A percentile compares a stretch with the other conserved stretches of the same genome.
phyloP scores from a whole-genome alignment of 2,888 invertebrate species.

The Julus scandinavius region DNA sequence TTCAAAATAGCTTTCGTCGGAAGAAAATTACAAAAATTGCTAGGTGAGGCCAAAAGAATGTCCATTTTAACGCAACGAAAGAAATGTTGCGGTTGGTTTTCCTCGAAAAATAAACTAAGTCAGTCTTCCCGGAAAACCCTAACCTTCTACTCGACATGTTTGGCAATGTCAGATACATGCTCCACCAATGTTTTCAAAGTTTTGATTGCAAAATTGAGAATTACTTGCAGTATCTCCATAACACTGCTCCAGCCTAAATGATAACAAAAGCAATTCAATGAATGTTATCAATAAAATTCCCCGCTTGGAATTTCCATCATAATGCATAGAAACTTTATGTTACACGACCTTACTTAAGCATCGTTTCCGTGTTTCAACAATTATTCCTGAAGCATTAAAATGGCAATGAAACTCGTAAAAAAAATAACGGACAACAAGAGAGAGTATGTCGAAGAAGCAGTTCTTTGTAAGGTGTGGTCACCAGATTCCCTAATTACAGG shows the following conservation, averaged over 20 bases:
- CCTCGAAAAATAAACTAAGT: neutral
- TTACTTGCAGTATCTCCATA: neutral
- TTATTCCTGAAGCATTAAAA: neutral
- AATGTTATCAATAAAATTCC: slow-evolving; percentile 3
- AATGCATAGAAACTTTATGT: neutral
- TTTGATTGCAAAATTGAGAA: neutral
- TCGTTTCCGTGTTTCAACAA: neutral
- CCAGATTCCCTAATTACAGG: slow-evolving; percentile 24
- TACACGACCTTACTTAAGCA: neutral
- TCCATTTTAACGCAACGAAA: neutral
- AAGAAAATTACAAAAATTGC: neutral
- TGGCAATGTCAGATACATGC: neutral
- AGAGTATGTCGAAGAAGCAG: neutral
- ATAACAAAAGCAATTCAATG: neutral
- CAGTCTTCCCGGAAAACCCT: neutral
- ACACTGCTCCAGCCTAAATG: neutral
- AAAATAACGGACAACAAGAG: neutral
- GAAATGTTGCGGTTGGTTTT: neutral
- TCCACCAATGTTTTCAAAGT: neutral
- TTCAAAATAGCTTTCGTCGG: neutral
- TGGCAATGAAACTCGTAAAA: neutral
- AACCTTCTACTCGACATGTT: neutral
- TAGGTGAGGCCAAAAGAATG: neutral
- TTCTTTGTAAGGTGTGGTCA: neutral
- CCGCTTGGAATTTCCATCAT: neutral